These are phyloP conservation scores for Tonatia bakeri DNA, from an alignment of 2,113 vertebrate species.

Conservation along the genomic window DNA sequence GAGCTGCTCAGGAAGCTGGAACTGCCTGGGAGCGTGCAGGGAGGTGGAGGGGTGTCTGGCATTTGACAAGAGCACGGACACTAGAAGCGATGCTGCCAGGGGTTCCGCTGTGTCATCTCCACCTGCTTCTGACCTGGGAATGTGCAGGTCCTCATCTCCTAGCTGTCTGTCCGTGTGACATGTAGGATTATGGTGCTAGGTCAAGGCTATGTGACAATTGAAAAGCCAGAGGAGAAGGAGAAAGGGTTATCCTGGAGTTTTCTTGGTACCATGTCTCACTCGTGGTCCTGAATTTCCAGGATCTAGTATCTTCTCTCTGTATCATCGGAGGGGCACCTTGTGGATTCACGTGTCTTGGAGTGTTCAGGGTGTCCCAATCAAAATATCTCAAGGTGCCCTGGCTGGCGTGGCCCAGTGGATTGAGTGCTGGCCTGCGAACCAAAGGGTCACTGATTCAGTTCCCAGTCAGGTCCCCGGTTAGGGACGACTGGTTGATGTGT, in stretches of 20 bases:
- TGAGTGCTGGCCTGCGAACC: no score
- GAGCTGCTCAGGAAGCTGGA: neutral
- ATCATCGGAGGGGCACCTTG: rapidly evolving
- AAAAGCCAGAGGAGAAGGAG: neutral
- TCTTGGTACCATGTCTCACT: rapidly evolving
- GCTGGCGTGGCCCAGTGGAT: no score
- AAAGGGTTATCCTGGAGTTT: neutral
- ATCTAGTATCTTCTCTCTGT: neutral
- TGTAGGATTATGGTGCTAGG: neutral
- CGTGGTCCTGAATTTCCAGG: neutral
- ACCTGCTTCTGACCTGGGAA: neutral
- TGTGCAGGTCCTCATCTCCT: neutral
- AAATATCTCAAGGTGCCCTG: no score
- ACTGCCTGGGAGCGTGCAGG: neutral
- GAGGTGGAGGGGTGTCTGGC: neutral
- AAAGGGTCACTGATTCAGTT: no score
- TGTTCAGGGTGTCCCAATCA: neutral
- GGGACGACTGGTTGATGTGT: no score
- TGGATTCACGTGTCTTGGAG: neutral
- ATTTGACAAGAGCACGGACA: rapidly evolving
- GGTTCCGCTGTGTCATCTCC: neutral
- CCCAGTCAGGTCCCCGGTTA: no score
- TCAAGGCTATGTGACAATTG: rapidly evolving
- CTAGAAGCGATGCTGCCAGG: rapidly evolving
- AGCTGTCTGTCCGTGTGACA: neutral